phyloP scores from a whole-genome alignment of 2,888 invertebrate species.

The Anagyrus pseudococci region DNA sequence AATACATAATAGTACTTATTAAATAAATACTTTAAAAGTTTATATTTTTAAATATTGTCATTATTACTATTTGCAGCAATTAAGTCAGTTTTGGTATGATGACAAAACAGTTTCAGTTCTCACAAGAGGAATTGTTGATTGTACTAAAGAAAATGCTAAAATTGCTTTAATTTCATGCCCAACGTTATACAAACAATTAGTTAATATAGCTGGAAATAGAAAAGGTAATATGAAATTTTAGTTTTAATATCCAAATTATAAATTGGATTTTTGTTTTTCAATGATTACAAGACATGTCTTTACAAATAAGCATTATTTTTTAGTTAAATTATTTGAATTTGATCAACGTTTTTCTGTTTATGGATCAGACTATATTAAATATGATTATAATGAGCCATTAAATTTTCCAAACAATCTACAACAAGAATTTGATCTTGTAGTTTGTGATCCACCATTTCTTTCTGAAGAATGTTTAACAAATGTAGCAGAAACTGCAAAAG shows the following conservation, averaged over 20 bases:
- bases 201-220: constrained; percentile 63
- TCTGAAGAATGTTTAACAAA: constrained; percentile 91
- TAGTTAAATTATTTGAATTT: constrained; percentile 82
- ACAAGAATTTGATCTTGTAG: constrained; percentile 78
- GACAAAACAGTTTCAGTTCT: constrained; percentile 77
- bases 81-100: constrained; percentile 98
- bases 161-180: constrained; percentile 90
- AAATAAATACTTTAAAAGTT: constrained; percentile 3
- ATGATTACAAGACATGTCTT: too few relatives aligned
- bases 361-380: constrained; percentile 80
- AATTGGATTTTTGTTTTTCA: too few relatives aligned
- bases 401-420: constrained; percentile 69
- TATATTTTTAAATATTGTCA: background rate
- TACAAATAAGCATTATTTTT: constrained; percentile 49
- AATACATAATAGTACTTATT: background rate
- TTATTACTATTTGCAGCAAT: constrained; percentile 76
- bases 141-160: constrained; percentile 66
- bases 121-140: constrained; percentile 71
- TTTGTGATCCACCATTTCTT: constrained; percentile 95
- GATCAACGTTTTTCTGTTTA: constrained; percentile 83
- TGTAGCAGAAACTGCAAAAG: constrained; percentile 78
- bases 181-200: constrained; percentile 77
- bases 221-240: constrained; percentile 61
- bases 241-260: constrained; percentile 6
- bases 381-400: constrained; percentile 86